phyloP scores from a whole-genome alignment of 1,140 invertebrate species.

The Polyergus mexicanus region DNA sequence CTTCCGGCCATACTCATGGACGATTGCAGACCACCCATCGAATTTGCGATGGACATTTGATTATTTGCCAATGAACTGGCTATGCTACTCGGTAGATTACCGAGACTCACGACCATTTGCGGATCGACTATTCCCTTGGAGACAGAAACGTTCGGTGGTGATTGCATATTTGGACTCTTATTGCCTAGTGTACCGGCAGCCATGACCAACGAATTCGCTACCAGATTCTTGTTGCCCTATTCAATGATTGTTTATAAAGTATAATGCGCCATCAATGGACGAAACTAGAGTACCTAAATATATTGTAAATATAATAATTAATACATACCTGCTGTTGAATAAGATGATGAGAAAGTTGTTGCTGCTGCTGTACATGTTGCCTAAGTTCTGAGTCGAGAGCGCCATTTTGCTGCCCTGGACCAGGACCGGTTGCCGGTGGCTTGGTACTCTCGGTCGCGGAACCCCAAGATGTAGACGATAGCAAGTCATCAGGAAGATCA shows the following conservation, averaged over 20 bases:
- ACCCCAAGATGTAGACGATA: slow-evolving; percentile 91
- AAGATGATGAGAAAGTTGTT: slow-evolving; percentile 89
- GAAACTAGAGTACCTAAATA: not conserved
- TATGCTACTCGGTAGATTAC: slow-evolving; percentile 88
- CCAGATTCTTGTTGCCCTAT: slow-evolving; percentile 91
- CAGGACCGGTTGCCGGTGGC: slow-evolving; percentile 92
- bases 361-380: slow-evolving; percentile 87
- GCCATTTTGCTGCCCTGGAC: slow-evolving; percentile 92
- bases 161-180: slow-evolving; percentile 93
- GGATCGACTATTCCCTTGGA: slow-evolving; percentile 88
- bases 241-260: slow-evolving; percentile 53
- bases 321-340: slow-evolving; percentile 87
- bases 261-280: not conserved
- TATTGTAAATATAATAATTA: slow-evolving; percentile 1
- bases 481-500: slow-evolving; percentile 96
- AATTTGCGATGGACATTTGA: slow-evolving; percentile 88
- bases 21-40: slow-evolving; percentile 86
- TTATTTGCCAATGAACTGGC: slow-evolving; percentile 87
- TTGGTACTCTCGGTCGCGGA: slow-evolving; percentile 88
- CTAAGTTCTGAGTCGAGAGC: slow-evolving; percentile 87
- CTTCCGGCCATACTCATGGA: slow-evolving; percentile 89
- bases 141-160: slow-evolving; percentile 91
- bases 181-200: slow-evolving; percentile 91
- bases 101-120: slow-evolving; percentile 87
- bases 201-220: slow-evolving; percentile 90